Evolutionary conservation across 2,797 vertebrate genomes (phyloP).

Genomic region (Mycteria americana): DNA sequence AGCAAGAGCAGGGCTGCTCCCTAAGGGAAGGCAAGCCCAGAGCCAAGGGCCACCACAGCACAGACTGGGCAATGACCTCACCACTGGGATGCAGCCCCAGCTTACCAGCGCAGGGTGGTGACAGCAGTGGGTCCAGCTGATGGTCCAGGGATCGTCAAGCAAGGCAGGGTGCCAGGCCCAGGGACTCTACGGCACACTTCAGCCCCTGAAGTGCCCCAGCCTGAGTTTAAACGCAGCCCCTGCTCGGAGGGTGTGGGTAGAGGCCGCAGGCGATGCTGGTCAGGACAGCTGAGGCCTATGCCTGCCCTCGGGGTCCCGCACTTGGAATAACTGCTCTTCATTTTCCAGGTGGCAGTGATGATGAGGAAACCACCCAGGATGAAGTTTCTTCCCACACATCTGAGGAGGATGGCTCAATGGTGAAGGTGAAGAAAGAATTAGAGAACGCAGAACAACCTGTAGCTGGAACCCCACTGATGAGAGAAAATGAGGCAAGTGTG

Average conservation of each 20-base stretch:
- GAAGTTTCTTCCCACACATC: slow-evolving; percentile 80
- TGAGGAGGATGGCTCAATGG: slow-evolving; percentile 75
- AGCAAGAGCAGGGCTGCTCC: background rate
- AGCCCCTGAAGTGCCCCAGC: background rate
- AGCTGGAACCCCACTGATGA: slow-evolving; percentile 22
- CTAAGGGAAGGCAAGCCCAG: background rate
- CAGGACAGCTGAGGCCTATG: background rate
- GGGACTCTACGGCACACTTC: background rate
- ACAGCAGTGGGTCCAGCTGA: background rate
- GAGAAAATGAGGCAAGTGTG: slow-evolving; percentile 71
- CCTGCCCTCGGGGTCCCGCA: background rate
- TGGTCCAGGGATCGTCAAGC: background rate
- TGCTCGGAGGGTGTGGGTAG: background rate
- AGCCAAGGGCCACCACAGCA: background rate
- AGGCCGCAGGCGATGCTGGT: background rate
- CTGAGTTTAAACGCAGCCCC: background rate
- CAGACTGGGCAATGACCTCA: background rate
- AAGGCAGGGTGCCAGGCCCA: background rate
- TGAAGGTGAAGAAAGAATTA: slow-evolving; percentile 76
- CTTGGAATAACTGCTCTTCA: slow-evolving; percentile 33
- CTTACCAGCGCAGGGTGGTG: background rate
- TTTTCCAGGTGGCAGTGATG: slow-evolving; percentile 79
- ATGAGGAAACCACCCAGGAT: slow-evolving; percentile 80
- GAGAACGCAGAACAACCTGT: slow-evolving; percentile 63
- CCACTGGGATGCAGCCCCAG: background rate